Conservation (phyloP, 2,113 vertebrate genomes). For the Brienomyrus longianalis region DNA sequence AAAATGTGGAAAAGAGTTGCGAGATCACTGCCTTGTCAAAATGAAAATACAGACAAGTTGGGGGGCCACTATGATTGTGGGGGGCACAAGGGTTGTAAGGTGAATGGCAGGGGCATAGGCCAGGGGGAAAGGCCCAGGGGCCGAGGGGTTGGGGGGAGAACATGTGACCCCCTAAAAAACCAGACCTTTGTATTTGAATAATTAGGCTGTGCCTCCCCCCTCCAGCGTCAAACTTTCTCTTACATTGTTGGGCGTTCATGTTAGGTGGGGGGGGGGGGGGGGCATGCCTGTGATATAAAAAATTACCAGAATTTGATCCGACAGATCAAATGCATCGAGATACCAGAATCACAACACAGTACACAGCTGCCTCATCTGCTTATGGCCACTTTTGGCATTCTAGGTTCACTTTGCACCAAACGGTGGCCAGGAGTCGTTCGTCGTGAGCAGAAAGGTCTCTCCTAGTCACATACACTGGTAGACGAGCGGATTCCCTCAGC, state of each 20-base stretch:
- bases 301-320: not conserved
- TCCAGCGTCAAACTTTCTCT: not conserved
- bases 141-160: too few species aligned
- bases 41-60: not conserved
- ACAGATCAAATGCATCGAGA: not conserved
- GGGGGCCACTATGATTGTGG: not conserved
- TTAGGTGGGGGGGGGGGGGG: not conserved
- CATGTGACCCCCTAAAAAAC: too few species aligned
- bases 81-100: not conserved
- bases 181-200: too few species aligned
- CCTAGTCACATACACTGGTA: not conserved
- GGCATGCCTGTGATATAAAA: not conserved
- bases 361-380: not conserved
- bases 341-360: not conserved
- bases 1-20: not conserved
- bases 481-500: not conserved
- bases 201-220: too few species aligned
- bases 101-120: not conserved
- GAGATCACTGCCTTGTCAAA: not conserved
- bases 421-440: not conserved
- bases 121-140: too few species aligned
- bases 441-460: not conserved
- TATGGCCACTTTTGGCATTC: not conserved
- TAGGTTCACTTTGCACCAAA: too few species aligned
- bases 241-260: not conserved